These are phyloP conservation scores for Mastomys coucha DNA, from an alignment of 2,113 vertebrate species.

Conservation along the genomic window DNA sequence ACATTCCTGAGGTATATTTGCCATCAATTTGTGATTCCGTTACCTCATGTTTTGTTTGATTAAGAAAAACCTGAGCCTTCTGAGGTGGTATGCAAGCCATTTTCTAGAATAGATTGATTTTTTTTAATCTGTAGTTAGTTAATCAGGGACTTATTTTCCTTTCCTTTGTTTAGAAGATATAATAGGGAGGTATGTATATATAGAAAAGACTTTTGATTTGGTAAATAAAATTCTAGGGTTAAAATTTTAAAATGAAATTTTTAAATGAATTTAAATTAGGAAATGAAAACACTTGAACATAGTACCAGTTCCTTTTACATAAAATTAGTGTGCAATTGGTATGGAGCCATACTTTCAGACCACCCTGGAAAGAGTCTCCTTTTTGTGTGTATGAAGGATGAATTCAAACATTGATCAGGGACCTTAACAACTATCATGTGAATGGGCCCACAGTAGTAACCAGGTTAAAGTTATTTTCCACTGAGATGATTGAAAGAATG, in stretches of 20 bases:
- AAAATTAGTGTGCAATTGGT: constrained; percentile 36
- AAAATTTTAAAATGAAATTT: constrained; percentile 5
- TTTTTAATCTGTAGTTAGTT: constrained; percentile 56
- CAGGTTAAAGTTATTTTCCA: constrained; percentile 67
- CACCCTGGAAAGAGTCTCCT: constrained; percentile 59
- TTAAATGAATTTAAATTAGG: constrained; percentile 23
- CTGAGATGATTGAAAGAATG: constrained; percentile 46
- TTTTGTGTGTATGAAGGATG: constrained; percentile 36
- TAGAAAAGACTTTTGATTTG: constrained; percentile 67
- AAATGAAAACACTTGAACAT: constrained; percentile 60
- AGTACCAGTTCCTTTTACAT: constrained; percentile 46
- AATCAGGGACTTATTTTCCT: background rate
- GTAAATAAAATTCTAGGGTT: constrained; percentile 60
- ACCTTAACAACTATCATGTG: constrained; percentile 20
- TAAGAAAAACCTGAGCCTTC: constrained; percentile 48
- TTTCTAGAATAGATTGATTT: constrained; percentile 60
- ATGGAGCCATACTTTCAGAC: constrained; percentile 45
- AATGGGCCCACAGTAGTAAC: constrained; percentile 37
- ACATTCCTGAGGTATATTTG: constrained; percentile 64
- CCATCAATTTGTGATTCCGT: constrained; percentile 59
- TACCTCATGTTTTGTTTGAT: constrained; percentile 62
- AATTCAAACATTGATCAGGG: constrained; percentile 59
- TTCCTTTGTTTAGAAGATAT: constrained; percentile 60
- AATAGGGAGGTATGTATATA: background rate
- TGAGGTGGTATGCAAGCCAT: constrained; percentile 44